These are phyloP conservation scores for Eleutherodactylus coqui DNA, from an alignment of 2,797 vertebrate genomes.

Conservation along the genomic window DNA sequence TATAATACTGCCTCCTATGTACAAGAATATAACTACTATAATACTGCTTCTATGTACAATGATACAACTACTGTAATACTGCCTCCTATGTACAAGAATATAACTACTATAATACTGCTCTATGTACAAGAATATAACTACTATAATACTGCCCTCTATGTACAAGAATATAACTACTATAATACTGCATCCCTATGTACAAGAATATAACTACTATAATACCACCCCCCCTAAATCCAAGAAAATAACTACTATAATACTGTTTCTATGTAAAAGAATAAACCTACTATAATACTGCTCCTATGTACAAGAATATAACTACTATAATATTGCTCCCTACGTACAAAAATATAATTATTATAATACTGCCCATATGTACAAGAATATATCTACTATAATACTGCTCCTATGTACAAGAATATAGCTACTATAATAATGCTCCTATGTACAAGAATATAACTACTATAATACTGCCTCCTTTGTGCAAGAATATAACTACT, in stretches of 20 bases:
- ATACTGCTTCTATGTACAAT: too few species aligned
- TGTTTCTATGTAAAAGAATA: not conserved
- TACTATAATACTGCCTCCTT: not conserved
- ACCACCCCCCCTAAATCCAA: not conserved
- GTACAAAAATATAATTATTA: not conserved
- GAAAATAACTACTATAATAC: constrained; percentile 1
- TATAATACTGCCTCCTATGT: too few species aligned
- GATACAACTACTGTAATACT: too few species aligned
- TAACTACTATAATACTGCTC: too few species aligned
- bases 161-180: constrained; percentile 5
- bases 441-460: constrained; percentile 4
- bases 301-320: not conserved
- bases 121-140: too few species aligned
- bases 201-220: constrained; percentile 4
- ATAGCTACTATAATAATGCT: not conserved
- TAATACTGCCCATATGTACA: not conserved
- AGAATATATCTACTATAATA: not conserved
- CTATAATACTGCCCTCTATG: too few species aligned
- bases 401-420: not conserved
- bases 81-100: too few species aligned
- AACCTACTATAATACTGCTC: not conserved
- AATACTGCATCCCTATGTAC: not conserved
- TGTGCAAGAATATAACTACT: too few species aligned
- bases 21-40: too few species aligned
- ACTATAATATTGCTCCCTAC: not conserved